Base-by-base conservation (phyloP, 2,888 invertebrate genomes). In the Leucoma salicis region DNA sequence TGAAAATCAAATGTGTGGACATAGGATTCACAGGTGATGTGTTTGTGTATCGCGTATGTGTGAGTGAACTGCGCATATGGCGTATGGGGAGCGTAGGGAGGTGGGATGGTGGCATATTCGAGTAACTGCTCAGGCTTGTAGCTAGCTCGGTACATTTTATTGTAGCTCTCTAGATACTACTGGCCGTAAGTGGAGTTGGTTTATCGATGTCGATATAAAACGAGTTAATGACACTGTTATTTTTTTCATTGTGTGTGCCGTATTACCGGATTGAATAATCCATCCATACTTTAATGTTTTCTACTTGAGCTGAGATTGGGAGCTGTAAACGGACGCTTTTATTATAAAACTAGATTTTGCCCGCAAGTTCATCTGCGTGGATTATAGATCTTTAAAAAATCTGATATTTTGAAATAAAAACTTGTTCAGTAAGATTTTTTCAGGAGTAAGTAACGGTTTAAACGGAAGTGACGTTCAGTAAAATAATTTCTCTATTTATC, bases 91-190 rank as follows among this genome's bases (percentile, higher is more conserved):
- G 41, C 38, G 53, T 36, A 57, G 53, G 46, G 50, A 57, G 57
- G 49, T 51, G 57, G 59, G 65, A 50, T 65, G 53, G 58, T 70
- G 71, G 74, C 66, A 58, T 61, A 67, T 67, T 60, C 69, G 75
- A 82, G 80, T 83, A 83, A 85, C 87, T 84, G 87, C 85, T 86
- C 84, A 78, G 78, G 84, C 82, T 83, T 81, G 85, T 83, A 86
- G 83, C 86, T 82, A 82, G 84, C 83, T 82, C 72, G 81, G 84
- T 86, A 89, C 86, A 85, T 88, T 89, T 89, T 88, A 89, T 87
- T 88, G 87, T 87, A 87, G 82, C 85, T 81, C 84, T 83, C 80
- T 81, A 81, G 84, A 85, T 86, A 83, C 82, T 79, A 72, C 78
- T 72, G 74, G 62, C 63, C 69, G 64, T 57, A 70, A 70, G 78